These are phyloP conservation scores for Mycalesis mineus DNA, from an alignment of 2,888 invertebrate genomes.

Conservation along the genomic window DNA sequence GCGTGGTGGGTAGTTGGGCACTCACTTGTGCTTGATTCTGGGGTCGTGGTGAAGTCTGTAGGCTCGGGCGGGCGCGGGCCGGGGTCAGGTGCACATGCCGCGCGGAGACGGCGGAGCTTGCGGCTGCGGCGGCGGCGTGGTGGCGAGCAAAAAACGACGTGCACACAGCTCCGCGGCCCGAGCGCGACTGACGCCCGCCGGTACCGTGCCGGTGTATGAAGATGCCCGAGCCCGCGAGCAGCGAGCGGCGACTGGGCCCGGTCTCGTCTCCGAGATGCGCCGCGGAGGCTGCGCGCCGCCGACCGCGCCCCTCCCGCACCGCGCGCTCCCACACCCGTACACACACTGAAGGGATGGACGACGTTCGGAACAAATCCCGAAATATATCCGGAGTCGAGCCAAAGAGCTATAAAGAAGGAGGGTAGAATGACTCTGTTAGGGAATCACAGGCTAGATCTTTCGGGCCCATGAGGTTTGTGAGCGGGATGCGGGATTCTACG, in stretches of 20 bases:
- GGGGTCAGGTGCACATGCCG: constrained; percentile 61
- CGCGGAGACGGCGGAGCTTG: constrained; percentile 33
- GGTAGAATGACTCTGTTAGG: too few species aligned
- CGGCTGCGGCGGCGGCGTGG: constrained; percentile 36
- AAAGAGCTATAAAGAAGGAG: too few species aligned
- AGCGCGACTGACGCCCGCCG: constrained; percentile 46
- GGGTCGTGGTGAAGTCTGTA: constrained; percentile 36
- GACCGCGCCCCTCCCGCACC: constrained; percentile 19
- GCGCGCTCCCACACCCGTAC: constrained; percentile 28
- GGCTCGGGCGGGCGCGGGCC: constrained; percentile 35
- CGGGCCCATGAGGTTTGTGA: too few species aligned
- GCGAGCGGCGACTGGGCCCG: constrained; percentile 24
- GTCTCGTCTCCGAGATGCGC: constrained; percentile 37
- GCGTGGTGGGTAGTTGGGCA: constrained; percentile 24
- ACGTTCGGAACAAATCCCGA: too few species aligned
- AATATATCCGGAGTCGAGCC: too few species aligned
- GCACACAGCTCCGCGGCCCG: constrained; percentile 39
- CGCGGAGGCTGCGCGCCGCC: constrained; percentile 47
- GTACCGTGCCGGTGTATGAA: constrained; percentile 18
- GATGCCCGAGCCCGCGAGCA: constrained; percentile 24
- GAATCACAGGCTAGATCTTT: too few species aligned
- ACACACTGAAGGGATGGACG: not conserved
- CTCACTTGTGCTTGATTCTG: constrained; percentile 50
- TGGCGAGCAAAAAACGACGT: constrained; percentile 34
- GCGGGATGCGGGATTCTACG: too few species aligned